Base-by-base conservation (phyloP, 2,888 invertebrate genomes). In the Galeopsomyia nigrocyanea region DNA sequence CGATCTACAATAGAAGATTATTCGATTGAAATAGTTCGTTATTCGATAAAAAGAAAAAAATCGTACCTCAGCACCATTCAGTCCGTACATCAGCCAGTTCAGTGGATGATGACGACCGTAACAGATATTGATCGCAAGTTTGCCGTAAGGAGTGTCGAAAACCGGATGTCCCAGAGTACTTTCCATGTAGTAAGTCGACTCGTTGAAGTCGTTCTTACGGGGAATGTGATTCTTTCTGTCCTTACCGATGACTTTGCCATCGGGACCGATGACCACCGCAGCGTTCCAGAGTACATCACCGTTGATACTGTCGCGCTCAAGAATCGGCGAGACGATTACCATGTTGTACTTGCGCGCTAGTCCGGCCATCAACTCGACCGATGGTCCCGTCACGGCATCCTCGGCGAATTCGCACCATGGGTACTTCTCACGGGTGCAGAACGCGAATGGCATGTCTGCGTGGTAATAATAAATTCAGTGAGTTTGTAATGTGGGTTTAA, bases 211-310 rank as follows among this genome's bases (percentile, higher is more conserved):
- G 0, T 98, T 98, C 22, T 98, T 94, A 77, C 98, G 90, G 0
- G 99, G 99, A 79, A 99, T 96, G 86, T 99, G 99, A 87, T 99
- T 99, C 85, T 99, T 99, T 16, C 99, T 90, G 80, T 97, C 95
- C 87, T 97, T 98, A 1, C 99, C 99, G 78, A 99, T 83, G 56
- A 94, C 92, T 13, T 89, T 88, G 0, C 99, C 99, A 71, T 90
- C 90, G 79, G 94, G 93, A 68, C 95, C 94, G 69, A 99, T 95
- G 0, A 99, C 92, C 0, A 98, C 98, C 19, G 94, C 93, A 0
- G 98, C 97, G 85, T 99, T 99, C 96, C 98, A 98, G 79, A 99
- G 90, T 0, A 91, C 90, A 68, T 95, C 96, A 0, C 93, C 91
- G 83, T 96, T 94, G 9, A 86, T 83, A 46, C 91, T 90, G 84